Evolutionary conservation across 64 coral and sea anemone genomes (phyloP).

Genomic region (Orbicella faveolata): DNA sequence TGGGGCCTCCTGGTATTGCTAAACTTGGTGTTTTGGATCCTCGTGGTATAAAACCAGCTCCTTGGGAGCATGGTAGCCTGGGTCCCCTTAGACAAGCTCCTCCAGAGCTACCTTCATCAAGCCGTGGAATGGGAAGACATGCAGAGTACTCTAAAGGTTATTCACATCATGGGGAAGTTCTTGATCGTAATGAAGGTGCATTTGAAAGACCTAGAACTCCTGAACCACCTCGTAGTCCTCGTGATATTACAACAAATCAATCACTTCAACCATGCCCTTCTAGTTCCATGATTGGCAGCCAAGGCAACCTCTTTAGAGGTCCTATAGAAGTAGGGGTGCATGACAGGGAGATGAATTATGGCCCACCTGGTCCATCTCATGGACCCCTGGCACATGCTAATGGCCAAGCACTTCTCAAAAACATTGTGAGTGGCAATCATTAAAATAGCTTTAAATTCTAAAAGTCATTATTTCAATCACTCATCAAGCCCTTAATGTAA

Average conservation of each 20-base stretch:
- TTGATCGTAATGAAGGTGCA: conserved; percentile 23
- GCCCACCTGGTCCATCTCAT: conserved; percentile 8
- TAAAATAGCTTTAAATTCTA: neutral
- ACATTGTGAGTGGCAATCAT: conserved; percentile 59
- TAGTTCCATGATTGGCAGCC: neutral
- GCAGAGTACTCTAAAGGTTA: neutral
- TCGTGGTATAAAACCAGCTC: conserved; percentile 45
- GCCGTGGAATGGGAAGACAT: conserved; percentile 1
- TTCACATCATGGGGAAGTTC: neutral
- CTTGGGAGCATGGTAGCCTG: conserved; percentile 75
- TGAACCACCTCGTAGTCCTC: conserved; percentile 67
- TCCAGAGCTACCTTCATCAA: conserved; percentile 25
- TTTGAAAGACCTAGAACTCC: conserved; percentile 83
- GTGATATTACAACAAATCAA: conserved; percentile 23
- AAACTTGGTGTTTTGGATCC: conserved; percentile 71
- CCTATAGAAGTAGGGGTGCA: conserved; percentile 45
- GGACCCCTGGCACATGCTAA: conserved; percentile 44
- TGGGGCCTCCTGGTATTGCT: conserved; percentile 26
- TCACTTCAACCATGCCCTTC: conserved; percentile 15
- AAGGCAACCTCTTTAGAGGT: conserved; percentile 2
- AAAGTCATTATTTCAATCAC: neutral
- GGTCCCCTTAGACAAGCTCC: conserved; percentile 49
- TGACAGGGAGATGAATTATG: conserved; percentile 53
- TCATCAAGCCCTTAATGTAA: too few relatives aligned
- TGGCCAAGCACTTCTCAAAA: conserved; percentile 71